Evolutionary conservation across 1,140 invertebrate species (phyloP).

Genomic region (Drosophila oshimai): DNA sequence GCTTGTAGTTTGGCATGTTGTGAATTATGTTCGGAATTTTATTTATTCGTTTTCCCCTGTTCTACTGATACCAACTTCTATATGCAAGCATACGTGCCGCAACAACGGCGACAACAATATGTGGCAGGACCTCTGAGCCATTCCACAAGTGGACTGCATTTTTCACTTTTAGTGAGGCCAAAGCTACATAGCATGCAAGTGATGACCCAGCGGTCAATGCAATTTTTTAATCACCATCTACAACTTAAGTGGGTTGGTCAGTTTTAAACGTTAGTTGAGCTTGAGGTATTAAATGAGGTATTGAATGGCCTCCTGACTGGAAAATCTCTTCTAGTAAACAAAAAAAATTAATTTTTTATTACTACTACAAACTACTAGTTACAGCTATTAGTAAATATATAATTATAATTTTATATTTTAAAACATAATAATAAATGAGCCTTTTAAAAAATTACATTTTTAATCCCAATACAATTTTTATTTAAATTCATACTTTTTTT

Average conservation of each 20-base stretch:
- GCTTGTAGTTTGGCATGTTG: conserved; percentile 76
- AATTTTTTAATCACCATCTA: conserved; percentile 61
- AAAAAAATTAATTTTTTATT: no score
- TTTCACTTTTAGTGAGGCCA: conserved; percentile 35
- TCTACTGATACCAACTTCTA: conserved; percentile 36
- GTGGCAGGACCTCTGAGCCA: conserved; percentile 32
- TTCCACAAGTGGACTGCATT: conserved; percentile 3
- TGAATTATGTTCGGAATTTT: conserved; percentile 77
- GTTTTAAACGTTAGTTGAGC: background rate
- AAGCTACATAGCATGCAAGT: conserved; percentile 27
- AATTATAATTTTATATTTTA: no score
- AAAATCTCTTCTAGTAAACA: no score
- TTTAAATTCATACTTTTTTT: no score
- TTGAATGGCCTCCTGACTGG: no score
- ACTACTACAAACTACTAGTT: no score
- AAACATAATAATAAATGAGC: no score
- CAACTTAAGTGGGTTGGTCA: background rate
- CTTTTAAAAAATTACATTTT: no score
- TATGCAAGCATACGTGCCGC: conserved; percentile 9
- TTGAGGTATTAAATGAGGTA: background rate
- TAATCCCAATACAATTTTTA: no score
- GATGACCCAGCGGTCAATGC: conserved; percentile 48
- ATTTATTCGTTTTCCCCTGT: conserved; percentile 23
- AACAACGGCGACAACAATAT: conserved; percentile 25
- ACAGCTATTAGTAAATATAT: no score